These are phyloP conservation scores for Phaetusa simplex DNA, from an alignment of 2,113 vertebrate genomes.

Conservation along the genomic window DNA sequence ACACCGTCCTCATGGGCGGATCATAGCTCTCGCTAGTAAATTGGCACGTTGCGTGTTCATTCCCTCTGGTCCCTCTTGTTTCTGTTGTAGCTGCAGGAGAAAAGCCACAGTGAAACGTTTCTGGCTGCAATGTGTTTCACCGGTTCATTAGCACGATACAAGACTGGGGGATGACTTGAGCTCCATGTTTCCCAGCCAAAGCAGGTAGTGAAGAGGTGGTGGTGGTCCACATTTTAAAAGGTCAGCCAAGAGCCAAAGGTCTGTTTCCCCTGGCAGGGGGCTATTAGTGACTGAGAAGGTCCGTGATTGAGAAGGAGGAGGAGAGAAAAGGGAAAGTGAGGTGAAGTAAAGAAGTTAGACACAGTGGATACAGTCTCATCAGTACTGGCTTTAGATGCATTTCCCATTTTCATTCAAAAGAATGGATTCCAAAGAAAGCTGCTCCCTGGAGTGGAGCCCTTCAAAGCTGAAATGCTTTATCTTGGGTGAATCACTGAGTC, in stretches of 20 bases:
- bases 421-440: conserved; percentile 26
- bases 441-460: background rate
- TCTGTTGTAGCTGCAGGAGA: background rate
- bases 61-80: background rate
- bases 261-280: background rate
- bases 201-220: too few relatives aligned
- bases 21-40: fast-evolving
- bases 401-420: conserved; percentile 12
- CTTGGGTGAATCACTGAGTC: conserved; percentile 18
- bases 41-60: background rate
- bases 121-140: background rate
- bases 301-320: background rate
- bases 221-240: background rate
- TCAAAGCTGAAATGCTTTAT: background rate
- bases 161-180: too few relatives aligned
- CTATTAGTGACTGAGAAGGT: background rate
- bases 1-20: fast-evolving
- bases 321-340: background rate
- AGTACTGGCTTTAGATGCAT: background rate
- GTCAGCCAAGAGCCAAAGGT: background rate
- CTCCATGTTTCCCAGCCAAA: background rate
- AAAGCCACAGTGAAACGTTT: background rate
- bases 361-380: background rate
- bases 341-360: background rate
- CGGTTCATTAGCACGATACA: background rate